Conservation (phyloP, 2,113 vertebrate species). For the Myotis yumanensis region DNA sequence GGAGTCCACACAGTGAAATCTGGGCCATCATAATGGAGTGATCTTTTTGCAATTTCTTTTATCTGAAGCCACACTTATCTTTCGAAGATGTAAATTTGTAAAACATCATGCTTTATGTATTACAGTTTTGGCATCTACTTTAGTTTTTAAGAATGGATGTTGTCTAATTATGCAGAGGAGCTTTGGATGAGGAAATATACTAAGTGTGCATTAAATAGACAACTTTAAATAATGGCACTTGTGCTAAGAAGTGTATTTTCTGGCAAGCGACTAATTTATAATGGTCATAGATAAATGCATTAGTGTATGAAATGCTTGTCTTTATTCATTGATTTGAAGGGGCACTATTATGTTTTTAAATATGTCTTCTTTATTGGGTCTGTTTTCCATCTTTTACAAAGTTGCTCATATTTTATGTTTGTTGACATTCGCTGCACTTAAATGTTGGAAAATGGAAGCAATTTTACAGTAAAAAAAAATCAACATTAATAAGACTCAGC, state of each 20-base stretch:
- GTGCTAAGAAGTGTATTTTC: constrained; percentile 92
- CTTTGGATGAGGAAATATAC: constrained; percentile 88
- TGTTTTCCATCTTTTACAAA: constrained; percentile 85
- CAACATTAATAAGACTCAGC: constrained; percentile 65
- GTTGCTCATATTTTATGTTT: constrained; percentile 83
- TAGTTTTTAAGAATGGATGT: constrained; percentile 90
- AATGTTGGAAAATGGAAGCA: constrained; percentile 83
- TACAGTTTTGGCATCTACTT: constrained; percentile 87
- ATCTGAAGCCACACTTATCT: constrained; percentile 83
- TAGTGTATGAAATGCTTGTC: constrained; percentile 90
- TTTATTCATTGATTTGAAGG: constrained; percentile 91
- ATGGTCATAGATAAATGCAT: constrained; percentile 90
- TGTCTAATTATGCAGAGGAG: constrained; percentile 88
- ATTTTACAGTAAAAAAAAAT: constrained; percentile 72
- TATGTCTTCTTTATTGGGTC: constrained; percentile 85
- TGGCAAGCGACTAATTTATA: constrained; percentile 91
- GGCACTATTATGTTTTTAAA: constrained; percentile 86
- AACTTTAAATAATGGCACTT: constrained; percentile 91
- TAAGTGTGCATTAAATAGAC: constrained; percentile 91
- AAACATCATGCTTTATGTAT: constrained; percentile 85
- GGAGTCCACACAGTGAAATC: constrained; percentile 64
- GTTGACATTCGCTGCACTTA: constrained; percentile 79
- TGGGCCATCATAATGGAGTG: constrained; percentile 72
- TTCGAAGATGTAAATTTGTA: constrained; percentile 87
- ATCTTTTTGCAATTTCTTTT: constrained; percentile 82